Evolutionary conservation across 1,140 invertebrate species (phyloP).

Genomic region (Brachionus calyciflorus): DNA sequence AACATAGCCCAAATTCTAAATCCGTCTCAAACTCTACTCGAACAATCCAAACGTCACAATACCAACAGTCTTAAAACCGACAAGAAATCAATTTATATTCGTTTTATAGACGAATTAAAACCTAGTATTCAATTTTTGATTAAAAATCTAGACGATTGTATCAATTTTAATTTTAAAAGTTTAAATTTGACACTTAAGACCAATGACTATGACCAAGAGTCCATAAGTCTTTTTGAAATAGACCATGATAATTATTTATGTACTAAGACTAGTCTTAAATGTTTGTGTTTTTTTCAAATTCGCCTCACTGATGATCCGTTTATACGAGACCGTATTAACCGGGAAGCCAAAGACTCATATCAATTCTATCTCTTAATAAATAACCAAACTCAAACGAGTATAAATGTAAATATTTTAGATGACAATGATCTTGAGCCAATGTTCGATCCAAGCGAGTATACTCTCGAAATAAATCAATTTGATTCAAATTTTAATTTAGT

Average conservation of each 20-base stretch:
- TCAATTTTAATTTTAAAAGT: neutral
- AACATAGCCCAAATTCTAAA: constrained; percentile 9
- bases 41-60: neutral
- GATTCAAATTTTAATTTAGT: neutral
- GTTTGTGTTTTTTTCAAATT: constrained; percentile 36
- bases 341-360: constrained; percentile 24
- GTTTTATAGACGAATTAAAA: constrained; percentile 20
- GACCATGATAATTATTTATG: constrained; percentile 2
- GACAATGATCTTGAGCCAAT: constrained; percentile 45
- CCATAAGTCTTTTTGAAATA: constrained; percentile 11
- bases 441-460: constrained; percentile 41
- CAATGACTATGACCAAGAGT: constrained; percentile 21
- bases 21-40: neutral
- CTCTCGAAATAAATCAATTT: constrained; percentile 13
- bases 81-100: constrained; percentile 35
- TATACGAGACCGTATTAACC: neutral
- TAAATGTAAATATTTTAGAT: constrained; percentile 12
- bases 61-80: neutral
- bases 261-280: neutral
- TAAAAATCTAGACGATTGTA: neutral
- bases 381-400: neutral
- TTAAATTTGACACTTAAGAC: constrained; percentile 12
- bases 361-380: neutral
- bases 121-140: neutral
- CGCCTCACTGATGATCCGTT: neutral